Evolutionary conservation across 2,888 invertebrate genomes (phyloP), one percentile per base, ranked within the genome.

Genomic region (Melanostoma scalare): DNA sequence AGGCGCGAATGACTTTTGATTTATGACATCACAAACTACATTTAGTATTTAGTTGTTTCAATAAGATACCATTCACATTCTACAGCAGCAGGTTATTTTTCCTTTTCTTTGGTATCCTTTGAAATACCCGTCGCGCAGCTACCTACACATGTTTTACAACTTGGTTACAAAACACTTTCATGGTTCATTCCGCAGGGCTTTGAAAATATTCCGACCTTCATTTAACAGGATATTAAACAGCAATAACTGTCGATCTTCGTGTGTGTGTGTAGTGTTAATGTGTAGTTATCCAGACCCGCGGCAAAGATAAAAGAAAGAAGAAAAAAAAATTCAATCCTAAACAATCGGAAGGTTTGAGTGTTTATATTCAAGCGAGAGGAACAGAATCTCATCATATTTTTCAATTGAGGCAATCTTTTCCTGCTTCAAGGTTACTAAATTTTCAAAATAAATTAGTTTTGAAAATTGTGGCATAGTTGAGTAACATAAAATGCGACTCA

Each of bases 151-250:
- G 74, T 78, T 74, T 71, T 79, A 84, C 71, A 78, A 84, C 69
- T 84, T 74, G 67, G 79, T 84, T 84, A 65, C 71, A 71, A 78
- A 79, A 75, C 79, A 84, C 74, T 78, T 71, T 75, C 74, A 84
- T 74, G 74, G 38, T 48, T 75, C 74, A 67, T 74, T 79, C 50
- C 8, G 36, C 20, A 69, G 53, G 20, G 9, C 84, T 84, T 78
- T 84, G 84, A 84, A 78, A 60, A 61, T 75, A 48, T 58, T 36
- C 84, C 84, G 84, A 75, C 75, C 74, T 84, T 78, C 74, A 53
- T 75, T 75, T 53, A 55, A 67, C 74, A 84, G 61, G 71, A 71
- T 56, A 75, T 78, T 79, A 78, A 84, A 84, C 50, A 35, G 60
- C 84, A 84, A 84, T 84, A 79, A 79, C 74, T 84, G 84, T 84